phyloP scores from a whole-genome alignment of 1,140 invertebrate species.

The Trachymyrmex septentrionalis region DNA sequence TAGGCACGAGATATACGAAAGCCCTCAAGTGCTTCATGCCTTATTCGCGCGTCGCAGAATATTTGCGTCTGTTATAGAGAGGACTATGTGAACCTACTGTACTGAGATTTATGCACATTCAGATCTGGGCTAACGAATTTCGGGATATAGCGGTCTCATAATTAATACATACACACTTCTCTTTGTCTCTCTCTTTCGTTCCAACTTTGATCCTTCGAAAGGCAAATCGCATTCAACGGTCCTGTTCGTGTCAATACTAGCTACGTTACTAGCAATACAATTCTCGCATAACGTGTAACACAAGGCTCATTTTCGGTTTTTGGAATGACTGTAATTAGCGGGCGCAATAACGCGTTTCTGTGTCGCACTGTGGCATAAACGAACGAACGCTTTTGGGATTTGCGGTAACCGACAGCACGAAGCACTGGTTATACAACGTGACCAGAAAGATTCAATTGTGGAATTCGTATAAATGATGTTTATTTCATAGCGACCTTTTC shows the following conservation, averaged over 20 bases:
- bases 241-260: background rate
- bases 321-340: constrained; percentile 39
- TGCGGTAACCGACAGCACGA: background rate
- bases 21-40: constrained; percentile 2
- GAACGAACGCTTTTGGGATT: background rate
- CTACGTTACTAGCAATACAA: background rate
- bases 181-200: background rate
- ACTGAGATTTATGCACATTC: constrained; percentile 30
- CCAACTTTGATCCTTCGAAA: constrained; percentile 34
- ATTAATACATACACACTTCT: constrained; percentile 38
- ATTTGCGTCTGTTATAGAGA: constrained; percentile 2
- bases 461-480: background rate
- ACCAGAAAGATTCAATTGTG: constrained; percentile 10
- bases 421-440: background rate
- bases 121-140: background rate
- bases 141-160: background rate
- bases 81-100: background rate
- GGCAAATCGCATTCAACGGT: constrained; percentile 22
- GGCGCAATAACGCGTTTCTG: constrained; percentile 9
- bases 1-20: background rate
- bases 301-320: constrained; percentile 44
- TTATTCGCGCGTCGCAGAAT: constrained; percentile 16
- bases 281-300: constrained; percentile 16
- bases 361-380: background rate
- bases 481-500: background rate